Evolutionary conservation across 2,888 invertebrate species (phyloP).

Genomic region (Auanema sp.): DNA sequence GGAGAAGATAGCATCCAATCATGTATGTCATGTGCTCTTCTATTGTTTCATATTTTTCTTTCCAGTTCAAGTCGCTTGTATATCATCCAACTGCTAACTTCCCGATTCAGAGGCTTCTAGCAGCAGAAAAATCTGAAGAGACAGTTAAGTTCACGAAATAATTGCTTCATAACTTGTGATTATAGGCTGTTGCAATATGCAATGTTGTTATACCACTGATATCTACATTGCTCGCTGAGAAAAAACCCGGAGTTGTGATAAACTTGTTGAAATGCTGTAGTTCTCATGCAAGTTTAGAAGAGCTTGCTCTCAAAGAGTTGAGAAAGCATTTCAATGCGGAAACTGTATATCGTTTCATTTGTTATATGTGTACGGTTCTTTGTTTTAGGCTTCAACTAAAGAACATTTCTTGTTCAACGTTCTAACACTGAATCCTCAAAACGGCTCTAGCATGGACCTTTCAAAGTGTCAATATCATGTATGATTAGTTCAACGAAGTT

Average conservation of each 20-base stretch:
- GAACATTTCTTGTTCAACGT: constrained; percentile 36
- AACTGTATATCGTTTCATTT: too few species aligned
- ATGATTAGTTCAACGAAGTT: neutral
- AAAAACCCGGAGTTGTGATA: constrained; percentile 25
- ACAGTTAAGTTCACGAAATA: too few species aligned
- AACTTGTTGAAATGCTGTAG: constrained; percentile 26
- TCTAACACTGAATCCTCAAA: constrained; percentile 35
- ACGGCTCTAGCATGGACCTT: constrained; percentile 23
- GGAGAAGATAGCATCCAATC: too few species aligned
- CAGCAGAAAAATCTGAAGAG: too few species aligned
- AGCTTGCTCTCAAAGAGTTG: constrained; percentile 28
- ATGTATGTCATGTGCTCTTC: too few species aligned
- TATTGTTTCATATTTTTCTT: too few species aligned
- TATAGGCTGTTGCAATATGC: constrained; percentile 33
- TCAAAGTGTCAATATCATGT: constrained; percentile 27
- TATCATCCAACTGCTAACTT: too few species aligned
- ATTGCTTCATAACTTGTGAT: too few species aligned
- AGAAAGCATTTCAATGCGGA: constrained; percentile 26
- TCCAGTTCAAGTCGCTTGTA: too few species aligned
- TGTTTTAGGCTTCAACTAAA: constrained; percentile 29
- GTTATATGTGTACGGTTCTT: neutral
- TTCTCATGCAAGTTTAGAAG: constrained; percentile 21
- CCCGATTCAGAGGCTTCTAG: too few species aligned
- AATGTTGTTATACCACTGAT: constrained; percentile 31
- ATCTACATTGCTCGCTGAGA: constrained; percentile 24